These are phyloP conservation scores for Chrysodeixis includens DNA, from an alignment of 2,888 invertebrate species.

Conservation along the genomic window DNA sequence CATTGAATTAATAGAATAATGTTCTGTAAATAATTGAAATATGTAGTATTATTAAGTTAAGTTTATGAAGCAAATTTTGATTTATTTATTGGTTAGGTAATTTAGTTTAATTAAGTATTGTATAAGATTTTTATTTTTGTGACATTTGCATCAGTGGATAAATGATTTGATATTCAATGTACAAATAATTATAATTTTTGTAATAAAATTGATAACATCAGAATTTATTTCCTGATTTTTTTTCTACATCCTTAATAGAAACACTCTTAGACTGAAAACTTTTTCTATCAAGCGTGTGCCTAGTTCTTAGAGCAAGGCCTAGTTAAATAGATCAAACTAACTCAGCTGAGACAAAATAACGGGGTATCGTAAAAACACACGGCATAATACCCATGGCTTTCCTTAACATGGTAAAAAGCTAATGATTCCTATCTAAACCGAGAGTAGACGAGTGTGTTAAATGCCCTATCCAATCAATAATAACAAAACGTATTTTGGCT, in stretches of 20 bases:
- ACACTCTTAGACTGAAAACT: too few relatives aligned
- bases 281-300: too few relatives aligned
- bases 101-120: slow-evolving; percentile 3
- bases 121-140: neutral
- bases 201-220: neutral
- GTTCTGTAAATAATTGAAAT: slow-evolving; percentile 33
- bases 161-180: neutral
- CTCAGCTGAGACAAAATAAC: too few relatives aligned
- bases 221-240: neutral
- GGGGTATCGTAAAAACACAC: too few relatives aligned
- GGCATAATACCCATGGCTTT: too few relatives aligned
- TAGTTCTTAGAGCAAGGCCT: too few relatives aligned
- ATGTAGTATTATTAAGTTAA: slow-evolving; percentile 8
- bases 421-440: too few relatives aligned
- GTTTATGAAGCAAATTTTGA: slow-evolving; percentile 17
- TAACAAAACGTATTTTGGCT: neutral
- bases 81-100: slow-evolving; percentile 38
- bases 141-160: neutral
- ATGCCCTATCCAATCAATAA: neutral
- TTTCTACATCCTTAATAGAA: neutral
- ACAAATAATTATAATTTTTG: neutral
- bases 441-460: too few relatives aligned
- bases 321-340: too few relatives aligned
- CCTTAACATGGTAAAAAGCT: too few relatives aligned
- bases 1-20: slow-evolving; percentile 9